phyloP scores from a whole-genome alignment of 2,113 vertebrate species.

The Pica pica region DNA sequence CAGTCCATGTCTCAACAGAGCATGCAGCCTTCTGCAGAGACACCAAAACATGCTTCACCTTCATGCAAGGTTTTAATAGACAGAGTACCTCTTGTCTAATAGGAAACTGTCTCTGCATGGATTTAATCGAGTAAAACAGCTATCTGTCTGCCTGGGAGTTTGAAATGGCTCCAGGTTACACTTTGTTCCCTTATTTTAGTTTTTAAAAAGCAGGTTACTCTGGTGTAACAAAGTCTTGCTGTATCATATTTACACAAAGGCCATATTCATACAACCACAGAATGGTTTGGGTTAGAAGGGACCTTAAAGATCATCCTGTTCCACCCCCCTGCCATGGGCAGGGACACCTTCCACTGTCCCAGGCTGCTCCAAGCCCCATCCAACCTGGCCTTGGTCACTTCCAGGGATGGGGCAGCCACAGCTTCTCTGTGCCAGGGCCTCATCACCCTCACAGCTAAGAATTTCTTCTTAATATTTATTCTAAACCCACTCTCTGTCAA shows the following conservation, averaged over 20 bases:
- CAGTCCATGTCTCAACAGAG: not conserved
- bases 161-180: not conserved
- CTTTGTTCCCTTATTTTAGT: not conserved
- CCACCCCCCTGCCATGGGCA: not conserved
- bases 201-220: not conserved
- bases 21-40: not conserved
- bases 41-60: not conserved
- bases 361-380: accelerated
- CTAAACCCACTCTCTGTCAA: not conserved
- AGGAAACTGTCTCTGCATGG: not conserved
- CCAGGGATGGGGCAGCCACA: not conserved
- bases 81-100: not conserved
- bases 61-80: not conserved
- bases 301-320: not conserved
- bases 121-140: not conserved
- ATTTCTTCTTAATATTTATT: not conserved
- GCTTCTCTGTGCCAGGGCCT: not conserved
- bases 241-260: not conserved
- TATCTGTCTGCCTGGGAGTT: not conserved
- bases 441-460: accelerated
- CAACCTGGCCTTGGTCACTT: not conserved
- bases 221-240: not conserved
- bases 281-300: not conserved
- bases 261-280: not conserved
- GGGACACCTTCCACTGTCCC: not conserved